A percentile compares a stretch with the other conserved stretches of the same genome.
Evolutionary conservation across 2,113 vertebrate genomes (phyloP).

Genomic region (Carassius carassius): DNA sequence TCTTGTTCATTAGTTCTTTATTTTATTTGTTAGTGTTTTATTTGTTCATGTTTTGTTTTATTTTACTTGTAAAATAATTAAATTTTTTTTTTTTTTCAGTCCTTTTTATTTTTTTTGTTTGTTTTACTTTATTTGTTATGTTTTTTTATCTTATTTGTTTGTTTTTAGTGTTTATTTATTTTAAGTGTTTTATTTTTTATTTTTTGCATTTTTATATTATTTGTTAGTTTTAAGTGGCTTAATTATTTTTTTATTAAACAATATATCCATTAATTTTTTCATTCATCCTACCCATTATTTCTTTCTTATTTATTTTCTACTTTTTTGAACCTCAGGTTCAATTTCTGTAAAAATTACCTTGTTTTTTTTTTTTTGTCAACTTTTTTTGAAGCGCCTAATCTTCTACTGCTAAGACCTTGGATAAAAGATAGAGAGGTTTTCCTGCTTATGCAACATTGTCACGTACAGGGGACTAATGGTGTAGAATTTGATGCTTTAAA

Average conservation of each 20-base stretch:
- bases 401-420: neutral
- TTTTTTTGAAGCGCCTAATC: neutral
- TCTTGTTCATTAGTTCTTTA: neutral
- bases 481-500: slow-evolving; percentile 6
- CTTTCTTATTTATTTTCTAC: neutral
- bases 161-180: neutral
- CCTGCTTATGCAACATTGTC: slow-evolving; percentile 1
- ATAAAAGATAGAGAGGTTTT: neutral
- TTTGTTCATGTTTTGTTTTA: neutral
- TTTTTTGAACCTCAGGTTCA: neutral
- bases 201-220: neutral
- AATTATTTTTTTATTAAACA: neutral
- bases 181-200: neutral
- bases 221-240: neutral
- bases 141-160: neutral
- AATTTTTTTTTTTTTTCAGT: neutral
- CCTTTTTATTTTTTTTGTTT: neutral
- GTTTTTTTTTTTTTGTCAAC: neutral
- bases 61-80: neutral
- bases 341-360: neutral
- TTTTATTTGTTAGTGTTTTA: neutral
- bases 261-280: neutral
- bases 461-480: neutral
- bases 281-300: neutral
- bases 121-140: neutral